Conservation (phyloP, 2,113 vertebrate genomes). For the Candoia aspera region DNA sequence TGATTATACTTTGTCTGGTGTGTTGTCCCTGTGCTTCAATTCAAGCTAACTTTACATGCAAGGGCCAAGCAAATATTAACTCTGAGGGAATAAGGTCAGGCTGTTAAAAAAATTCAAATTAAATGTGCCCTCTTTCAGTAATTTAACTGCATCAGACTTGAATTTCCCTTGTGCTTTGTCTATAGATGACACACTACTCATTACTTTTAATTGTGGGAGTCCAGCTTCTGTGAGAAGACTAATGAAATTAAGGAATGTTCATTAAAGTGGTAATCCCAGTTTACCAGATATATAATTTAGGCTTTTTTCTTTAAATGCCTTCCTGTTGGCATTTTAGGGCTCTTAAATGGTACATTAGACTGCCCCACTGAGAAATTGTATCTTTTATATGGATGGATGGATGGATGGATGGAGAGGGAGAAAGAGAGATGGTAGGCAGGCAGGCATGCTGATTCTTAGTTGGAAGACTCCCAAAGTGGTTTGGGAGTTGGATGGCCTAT, state of each 20-base stretch:
- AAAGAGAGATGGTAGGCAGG: not conserved
- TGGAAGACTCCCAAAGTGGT: not conserved
- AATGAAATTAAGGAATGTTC: not conserved
- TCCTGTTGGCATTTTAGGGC: not conserved
- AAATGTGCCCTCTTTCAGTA: conserved; percentile 38
- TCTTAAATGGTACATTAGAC: not conserved
- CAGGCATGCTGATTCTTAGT: no score
- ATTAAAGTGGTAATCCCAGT: not conserved
- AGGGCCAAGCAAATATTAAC: conserved; percentile 64
- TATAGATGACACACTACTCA: conserved; percentile 35
- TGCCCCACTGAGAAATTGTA: not conserved
- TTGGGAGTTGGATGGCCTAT: not conserved
- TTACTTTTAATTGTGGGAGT: conserved; percentile 45
- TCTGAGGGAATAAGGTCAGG: conserved; percentile 45
- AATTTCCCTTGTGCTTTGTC: conserved; percentile 44
- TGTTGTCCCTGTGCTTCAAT: conserved; percentile 57
- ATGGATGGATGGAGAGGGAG: not conserved
- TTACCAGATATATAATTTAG: not conserved
- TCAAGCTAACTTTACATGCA: conserved; percentile 64
- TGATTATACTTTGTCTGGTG: conserved; percentile 49
- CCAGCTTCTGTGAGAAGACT: not conserved
- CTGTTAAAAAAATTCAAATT: conserved; percentile 13
- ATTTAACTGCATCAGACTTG: conserved; percentile 35
- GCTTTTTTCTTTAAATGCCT: not conserved
- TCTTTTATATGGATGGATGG: not conserved